These are phyloP conservation scores for Peribatodes rhomboidaria DNA, from an alignment of 2,888 invertebrate species.

Conservation along the genomic window DNA sequence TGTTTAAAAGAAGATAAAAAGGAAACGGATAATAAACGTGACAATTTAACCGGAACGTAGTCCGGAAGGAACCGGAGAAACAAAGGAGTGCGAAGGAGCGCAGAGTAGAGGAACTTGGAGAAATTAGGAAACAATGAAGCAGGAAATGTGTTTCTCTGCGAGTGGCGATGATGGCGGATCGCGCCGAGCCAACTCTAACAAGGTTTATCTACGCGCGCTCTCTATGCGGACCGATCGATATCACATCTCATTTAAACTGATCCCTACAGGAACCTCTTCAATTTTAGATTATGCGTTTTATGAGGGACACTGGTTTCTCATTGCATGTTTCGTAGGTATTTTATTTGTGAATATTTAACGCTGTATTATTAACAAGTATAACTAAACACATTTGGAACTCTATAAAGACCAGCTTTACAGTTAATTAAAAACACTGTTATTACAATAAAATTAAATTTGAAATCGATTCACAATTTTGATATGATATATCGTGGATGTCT, in stretches of 20 bases:
- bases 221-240: constrained; percentile 38
- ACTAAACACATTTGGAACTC: no score
- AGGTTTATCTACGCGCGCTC: constrained; percentile 46
- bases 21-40: constrained; percentile 73
- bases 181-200: constrained; percentile 48
- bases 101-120: constrained; percentile 71
- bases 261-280: constrained; percentile 23
- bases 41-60: constrained; percentile 75
- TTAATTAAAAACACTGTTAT: no score
- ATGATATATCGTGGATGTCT: no score
- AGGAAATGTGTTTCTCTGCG: constrained; percentile 74
- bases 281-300: constrained; percentile 20
- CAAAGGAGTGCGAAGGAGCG: constrained; percentile 63
- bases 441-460: no score
- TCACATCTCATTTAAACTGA: constrained; percentile 43
- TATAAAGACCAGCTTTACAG: no score
- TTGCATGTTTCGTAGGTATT: neutral
- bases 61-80: constrained; percentile 72
- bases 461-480: no score
- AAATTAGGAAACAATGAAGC: constrained; percentile 80
- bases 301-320: neutral
- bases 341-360: neutral
- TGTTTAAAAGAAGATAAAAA: constrained; percentile 47
- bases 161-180: constrained; percentile 56
- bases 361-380: no score